Percentiles rank a stretch among this genome's conserved stretches.
Conservation (phyloP, 2,113 vertebrate species). For the Cavia porcellus region DNA sequence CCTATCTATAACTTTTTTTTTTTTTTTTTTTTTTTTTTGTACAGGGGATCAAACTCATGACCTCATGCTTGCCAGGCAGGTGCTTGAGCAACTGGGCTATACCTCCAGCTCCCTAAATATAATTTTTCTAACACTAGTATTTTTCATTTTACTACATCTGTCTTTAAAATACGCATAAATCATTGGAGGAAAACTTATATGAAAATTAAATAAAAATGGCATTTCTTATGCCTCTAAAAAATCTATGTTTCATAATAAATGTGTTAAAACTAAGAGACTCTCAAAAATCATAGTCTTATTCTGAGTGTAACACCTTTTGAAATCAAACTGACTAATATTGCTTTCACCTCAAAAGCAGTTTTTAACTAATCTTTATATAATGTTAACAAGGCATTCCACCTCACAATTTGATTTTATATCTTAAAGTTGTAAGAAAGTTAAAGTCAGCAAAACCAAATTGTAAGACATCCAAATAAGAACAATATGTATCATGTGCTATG, state of each 20-base stretch:
- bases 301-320: not conserved
- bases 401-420: not conserved
- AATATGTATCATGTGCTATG: not conserved
- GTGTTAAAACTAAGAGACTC: not conserved
- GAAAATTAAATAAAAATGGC: not conserved
- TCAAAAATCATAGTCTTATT: not conserved
- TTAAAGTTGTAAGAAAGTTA: not conserved
- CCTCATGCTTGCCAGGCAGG: too few relatives aligned
- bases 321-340: constrained; percentile 24
- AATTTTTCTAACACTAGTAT: not conserved
- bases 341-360: not conserved
- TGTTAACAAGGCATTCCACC: not conserved
- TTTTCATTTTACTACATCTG: not conserved
- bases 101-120: too few relatives aligned
- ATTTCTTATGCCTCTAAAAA: not conserved
- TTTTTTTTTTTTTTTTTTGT: too few relatives aligned
- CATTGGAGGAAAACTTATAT: not conserved
- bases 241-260: not conserved
- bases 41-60: too few relatives aligned
- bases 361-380: not conserved
- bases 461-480: not conserved
- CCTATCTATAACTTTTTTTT: not conserved
- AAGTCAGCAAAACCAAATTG: not conserved
- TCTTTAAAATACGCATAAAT: not conserved
- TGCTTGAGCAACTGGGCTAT: too few relatives aligned